Base-by-base conservation (phyloP, 2,888 invertebrate species). In the Rotaria magnacalcarata region DNA sequence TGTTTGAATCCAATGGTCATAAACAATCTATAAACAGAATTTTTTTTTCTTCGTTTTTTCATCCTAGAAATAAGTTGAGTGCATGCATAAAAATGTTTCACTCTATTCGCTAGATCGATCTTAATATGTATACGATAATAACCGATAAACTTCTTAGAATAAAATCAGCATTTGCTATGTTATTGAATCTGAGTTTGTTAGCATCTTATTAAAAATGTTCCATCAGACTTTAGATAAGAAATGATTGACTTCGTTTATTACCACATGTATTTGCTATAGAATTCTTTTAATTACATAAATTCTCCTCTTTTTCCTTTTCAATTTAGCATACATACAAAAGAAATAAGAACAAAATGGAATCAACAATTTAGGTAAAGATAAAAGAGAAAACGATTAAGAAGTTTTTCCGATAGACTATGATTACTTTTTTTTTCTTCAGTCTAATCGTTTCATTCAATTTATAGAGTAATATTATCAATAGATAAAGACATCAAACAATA, bases 361-460 rank as follows among this genome's bases (percentile, higher is more conserved):
- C 67, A 67, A 67, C 16, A 67, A 27, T 34, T 67, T 27, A 67
- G 67, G 16, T 67, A 34, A 67, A 67, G 67, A 67, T 67, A 67
- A 67, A 67, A 67, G 67, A 34, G 34, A 67, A 67, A 67, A 27
- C 67, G 67, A 67, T 67, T 67, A 67, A 67, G 67, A 27, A 67
- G 67, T 67, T 67, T 60, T 67, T 67, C 67, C 67, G 67, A 67
- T 67, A 67, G 67, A 67, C 67, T 27, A 67, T 67, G 67, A 67
- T 67, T 67, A 67, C 67, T 67, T 67, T 67, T 67, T 34, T 34
- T 34, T 34, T 34, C 34, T 67, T 67, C 34, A 67, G 34, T 67
- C 34, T 67, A 58, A 58, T 58, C 58, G 58, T 58, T 58, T 52
- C 58, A 58, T 58, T 58, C 58, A 58, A 24, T 58, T 58, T 58